Conservation (phyloP, 1,140 invertebrate species). For the Streblospio benedicti region DNA sequence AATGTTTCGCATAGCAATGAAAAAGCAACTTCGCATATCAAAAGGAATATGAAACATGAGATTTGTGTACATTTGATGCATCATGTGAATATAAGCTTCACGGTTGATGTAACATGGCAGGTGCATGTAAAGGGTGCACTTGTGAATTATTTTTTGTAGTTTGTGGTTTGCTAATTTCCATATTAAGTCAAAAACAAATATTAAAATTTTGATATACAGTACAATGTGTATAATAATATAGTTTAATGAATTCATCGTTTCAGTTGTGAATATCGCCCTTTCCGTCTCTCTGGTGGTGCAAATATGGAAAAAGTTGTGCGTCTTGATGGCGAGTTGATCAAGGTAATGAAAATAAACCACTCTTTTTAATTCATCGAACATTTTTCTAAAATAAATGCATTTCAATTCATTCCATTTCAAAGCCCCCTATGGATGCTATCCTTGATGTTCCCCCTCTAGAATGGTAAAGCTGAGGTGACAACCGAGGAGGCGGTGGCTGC, state of each 20-base stretch:
- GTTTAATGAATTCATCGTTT: too few relatives aligned
- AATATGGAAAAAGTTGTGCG: constrained; percentile 43
- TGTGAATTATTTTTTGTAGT: too few relatives aligned
- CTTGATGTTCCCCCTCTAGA: constrained; percentile 14
- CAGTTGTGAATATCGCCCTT: constrained; percentile 40
- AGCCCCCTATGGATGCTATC: background rate
- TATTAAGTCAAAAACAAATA: too few relatives aligned
- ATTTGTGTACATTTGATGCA: too few relatives aligned
- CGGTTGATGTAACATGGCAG: too few relatives aligned
- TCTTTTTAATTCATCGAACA: background rate
- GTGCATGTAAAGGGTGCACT: too few relatives aligned
- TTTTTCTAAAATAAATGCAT: background rate
- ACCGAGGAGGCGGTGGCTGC: constrained; percentile 43
- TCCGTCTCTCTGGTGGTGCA: constrained; percentile 30
- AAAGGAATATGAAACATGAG: too few relatives aligned
- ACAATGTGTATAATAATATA: background rate
- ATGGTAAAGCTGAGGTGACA: constrained; percentile 35
- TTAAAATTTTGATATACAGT: background rate
- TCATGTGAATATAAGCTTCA: too few relatives aligned
- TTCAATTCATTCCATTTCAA: too few relatives aligned
- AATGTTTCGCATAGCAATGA: too few relatives aligned
- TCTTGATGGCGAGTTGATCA: constrained; percentile 43
- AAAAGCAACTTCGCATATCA: too few relatives aligned
- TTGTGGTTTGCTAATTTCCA: too few relatives aligned
- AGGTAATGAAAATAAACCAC: constrained; percentile 28